A percentile compares a stretch with the other conserved stretches of the same genome.
Conservation (phyloP, 2,113 vertebrate genomes). For the Mus pahari region DNA sequence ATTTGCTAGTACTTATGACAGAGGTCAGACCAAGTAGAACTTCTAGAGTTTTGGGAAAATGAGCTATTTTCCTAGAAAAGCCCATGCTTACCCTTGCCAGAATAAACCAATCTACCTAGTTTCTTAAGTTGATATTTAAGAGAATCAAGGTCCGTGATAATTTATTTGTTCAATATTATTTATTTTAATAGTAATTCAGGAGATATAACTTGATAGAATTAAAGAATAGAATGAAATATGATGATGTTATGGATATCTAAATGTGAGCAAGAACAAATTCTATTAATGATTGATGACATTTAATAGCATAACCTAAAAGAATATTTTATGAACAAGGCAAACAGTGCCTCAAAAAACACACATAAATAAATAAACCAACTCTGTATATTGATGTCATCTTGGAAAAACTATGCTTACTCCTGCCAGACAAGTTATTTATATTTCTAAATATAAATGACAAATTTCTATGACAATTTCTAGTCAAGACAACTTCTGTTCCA, state of each 20-base stretch:
- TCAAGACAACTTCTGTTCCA: slow-evolving; percentile 53
- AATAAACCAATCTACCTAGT: slow-evolving; percentile 52
- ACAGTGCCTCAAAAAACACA: slow-evolving; percentile 34
- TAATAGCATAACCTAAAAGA: slow-evolving; percentile 40
- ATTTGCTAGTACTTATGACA: neutral
- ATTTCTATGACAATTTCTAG: slow-evolving; percentile 57
- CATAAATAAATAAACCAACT: slow-evolving; percentile 57
- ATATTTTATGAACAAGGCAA: slow-evolving; percentile 53
- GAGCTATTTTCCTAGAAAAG: slow-evolving; percentile 40
- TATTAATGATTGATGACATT: slow-evolving; percentile 27
- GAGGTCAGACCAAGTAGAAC: neutral
- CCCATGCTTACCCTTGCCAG: neutral
- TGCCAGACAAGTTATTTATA: slow-evolving; percentile 69
- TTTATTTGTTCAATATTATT: slow-evolving; percentile 66
- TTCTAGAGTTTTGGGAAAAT: neutral
- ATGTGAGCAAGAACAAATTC: neutral
- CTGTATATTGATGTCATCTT: slow-evolving; percentile 51
- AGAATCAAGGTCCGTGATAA: slow-evolving; percentile 54
- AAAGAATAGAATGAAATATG: slow-evolving; percentile 30
- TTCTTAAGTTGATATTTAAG: neutral
- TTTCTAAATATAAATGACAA: slow-evolving; percentile 69
- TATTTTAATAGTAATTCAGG: slow-evolving; percentile 64
- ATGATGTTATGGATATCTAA: slow-evolving; percentile 58
- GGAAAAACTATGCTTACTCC: slow-evolving; percentile 55
- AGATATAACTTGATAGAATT: slow-evolving; percentile 69